Percentiles rank a stretch among this genome's conserved stretches.
phyloP scores from a whole-genome alignment of 2,797 vertebrate genomes.

The Rhynchotus rufescens region DNA sequence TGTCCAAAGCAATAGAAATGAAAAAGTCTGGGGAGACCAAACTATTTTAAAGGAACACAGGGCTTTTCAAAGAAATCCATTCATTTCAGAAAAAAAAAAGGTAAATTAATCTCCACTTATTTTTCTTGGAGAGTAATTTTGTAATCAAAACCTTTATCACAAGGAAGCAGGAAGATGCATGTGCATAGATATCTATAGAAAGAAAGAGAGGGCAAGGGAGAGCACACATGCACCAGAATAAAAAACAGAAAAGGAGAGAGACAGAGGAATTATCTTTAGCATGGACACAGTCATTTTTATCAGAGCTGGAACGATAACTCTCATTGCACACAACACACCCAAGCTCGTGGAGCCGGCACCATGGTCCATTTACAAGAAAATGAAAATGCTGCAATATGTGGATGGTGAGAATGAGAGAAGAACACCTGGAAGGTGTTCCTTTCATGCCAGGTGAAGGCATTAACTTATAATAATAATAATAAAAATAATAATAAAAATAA shows the following conservation, averaged over 20 bases:
- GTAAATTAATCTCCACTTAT: not conserved
- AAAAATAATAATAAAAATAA: not conserved
- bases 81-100: not conserved
- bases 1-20: not conserved
- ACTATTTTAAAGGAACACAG: fast-evolving
- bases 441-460: fast-evolving
- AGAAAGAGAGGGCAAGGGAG: not conserved
- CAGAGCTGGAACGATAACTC: not conserved
- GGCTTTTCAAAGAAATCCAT: not conserved
- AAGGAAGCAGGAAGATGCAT: not conserved
- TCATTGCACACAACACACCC: not conserved
- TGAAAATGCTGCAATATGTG: not conserved
- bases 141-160: slow-evolving; percentile 8
- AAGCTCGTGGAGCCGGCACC: not conserved
- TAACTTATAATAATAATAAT: not conserved
- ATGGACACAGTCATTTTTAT: not conserved
- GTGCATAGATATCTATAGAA: not conserved
- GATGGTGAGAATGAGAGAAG: not conserved
- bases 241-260: not conserved
- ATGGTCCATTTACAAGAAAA: slow-evolving; percentile 49
- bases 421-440: not conserved
- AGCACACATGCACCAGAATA: not conserved
- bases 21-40: not conserved
- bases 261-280: slow-evolving; percentile 5
- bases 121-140: not conserved